These are phyloP conservation scores for Sebastes taczanowskii DNA, from an alignment of 2,797 vertebrate species.

Conservation along the genomic window DNA sequence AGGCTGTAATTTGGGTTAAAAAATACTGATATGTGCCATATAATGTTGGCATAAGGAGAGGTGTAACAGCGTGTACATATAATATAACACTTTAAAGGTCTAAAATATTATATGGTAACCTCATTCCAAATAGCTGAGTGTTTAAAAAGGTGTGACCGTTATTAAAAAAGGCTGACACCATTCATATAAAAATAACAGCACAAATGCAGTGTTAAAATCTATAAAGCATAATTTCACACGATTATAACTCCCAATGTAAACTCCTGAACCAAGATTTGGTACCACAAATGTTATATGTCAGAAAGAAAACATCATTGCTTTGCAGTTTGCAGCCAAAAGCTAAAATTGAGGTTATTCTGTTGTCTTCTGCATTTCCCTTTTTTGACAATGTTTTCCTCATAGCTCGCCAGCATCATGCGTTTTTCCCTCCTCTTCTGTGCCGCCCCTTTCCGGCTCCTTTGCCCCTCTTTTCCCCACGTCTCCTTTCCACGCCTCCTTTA, in stretches of 20 bases:
- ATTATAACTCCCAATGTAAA: neutral
- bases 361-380: slow-evolving; percentile 6
- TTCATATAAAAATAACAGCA: slow-evolving; percentile 8
- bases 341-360: slow-evolving; percentile 10
- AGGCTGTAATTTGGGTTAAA: neutral
- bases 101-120: neutral
- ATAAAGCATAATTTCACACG: neutral
- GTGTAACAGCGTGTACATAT: neutral
- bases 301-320: rapidly evolving
- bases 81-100: neutral
- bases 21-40: slow-evolving; percentile 15
- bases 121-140: neutral
- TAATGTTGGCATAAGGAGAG: neutral
- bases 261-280: neutral
- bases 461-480: slow-evolving; percentile 60
- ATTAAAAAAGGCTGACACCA: neutral
- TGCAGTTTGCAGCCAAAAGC: neutral
- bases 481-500: slow-evolving; percentile 88
- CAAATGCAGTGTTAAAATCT: neutral
- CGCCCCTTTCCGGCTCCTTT: slow-evolving; percentile 10
- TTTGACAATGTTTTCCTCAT: slow-evolving; percentile 33
- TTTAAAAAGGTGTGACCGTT: slow-evolving; percentile 5
- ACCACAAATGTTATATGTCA: neutral
- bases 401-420: slow-evolving; percentile 77
- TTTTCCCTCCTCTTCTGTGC: slow-evolving; percentile 10